phyloP scores from a whole-genome alignment of 2,888 invertebrate genomes.

The Andrena minutula region DNA sequence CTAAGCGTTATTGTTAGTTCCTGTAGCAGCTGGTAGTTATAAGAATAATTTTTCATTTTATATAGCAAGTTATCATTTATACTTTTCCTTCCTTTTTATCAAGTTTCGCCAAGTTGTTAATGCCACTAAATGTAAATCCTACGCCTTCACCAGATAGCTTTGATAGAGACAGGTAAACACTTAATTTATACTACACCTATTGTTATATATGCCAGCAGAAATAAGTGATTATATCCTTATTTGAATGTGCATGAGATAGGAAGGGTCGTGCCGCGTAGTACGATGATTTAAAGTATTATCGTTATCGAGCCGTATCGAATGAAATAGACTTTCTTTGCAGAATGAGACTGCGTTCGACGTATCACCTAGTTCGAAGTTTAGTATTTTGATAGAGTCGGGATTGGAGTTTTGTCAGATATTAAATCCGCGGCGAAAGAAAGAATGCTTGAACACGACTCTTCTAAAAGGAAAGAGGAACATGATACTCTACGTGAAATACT shows the following conservation, averaged over 20 bases:
- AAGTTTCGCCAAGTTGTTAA: conserved; percentile 55
- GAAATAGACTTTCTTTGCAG: conserved; percentile 1
- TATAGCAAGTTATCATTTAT: conserved; percentile 60
- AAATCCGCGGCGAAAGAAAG: neutral
- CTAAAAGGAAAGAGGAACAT: conserved; percentile 61
- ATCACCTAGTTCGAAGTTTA: neutral
- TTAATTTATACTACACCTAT: conserved; percentile 61
- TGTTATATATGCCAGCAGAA: conserved; percentile 62
- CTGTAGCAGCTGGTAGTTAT: conserved; percentile 73
- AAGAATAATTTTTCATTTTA: conserved; percentile 77
- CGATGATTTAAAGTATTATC: conserved; percentile 9
- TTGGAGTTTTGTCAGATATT: neutral
- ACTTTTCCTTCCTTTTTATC: conserved; percentile 52
- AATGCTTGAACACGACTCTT: conserved; percentile 55
- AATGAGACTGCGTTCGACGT: conserved; percentile 3
- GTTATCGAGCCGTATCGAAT: conserved; percentile 23
- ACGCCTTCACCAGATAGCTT: conserved; percentile 60
- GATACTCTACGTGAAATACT: conserved; percentile 66
- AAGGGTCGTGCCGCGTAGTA: conserved; percentile 55
- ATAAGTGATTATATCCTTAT: conserved; percentile 55
- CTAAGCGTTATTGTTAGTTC: conserved; percentile 62
- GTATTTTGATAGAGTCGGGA: too few relatives aligned
- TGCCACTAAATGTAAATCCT: conserved; percentile 59
- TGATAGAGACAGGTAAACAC: conserved; percentile 68
- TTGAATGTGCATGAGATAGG: conserved; percentile 44